Percentiles rank a stretch among this genome's conserved stretches.
phyloP scores from a whole-genome alignment of 2,797 vertebrate genomes.

The Kryptolebias ocellatus region DNA sequence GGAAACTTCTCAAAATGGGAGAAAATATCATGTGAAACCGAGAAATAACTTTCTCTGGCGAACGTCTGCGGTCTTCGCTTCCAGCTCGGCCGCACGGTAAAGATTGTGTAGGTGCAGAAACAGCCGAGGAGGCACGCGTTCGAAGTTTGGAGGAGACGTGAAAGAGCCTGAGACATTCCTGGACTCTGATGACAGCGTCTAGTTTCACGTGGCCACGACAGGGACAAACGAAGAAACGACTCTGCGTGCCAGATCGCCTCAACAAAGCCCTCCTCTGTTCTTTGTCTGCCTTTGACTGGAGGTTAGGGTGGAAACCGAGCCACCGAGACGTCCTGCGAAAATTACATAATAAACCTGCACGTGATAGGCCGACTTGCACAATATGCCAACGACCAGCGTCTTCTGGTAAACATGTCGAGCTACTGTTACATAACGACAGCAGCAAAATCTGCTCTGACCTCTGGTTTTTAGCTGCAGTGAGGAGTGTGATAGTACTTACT shows the following conservation, averaged over 20 bases:
- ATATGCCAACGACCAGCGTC: constrained; percentile 32
- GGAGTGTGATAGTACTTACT: constrained; percentile 85
- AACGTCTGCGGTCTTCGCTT: constrained; percentile 7
- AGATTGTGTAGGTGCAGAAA: not conserved
- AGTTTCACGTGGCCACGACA: constrained; percentile 36
- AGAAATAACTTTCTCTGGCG: constrained; percentile 12
- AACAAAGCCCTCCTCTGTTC: constrained; percentile 66
- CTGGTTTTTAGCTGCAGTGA: constrained; percentile 14
- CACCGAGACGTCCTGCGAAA: constrained; percentile 9
- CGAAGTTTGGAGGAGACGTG: not conserved
- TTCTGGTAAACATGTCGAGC: constrained; percentile 60
- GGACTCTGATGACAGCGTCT: constrained; percentile 26
- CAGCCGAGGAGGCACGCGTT: not conserved
- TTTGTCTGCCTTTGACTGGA: constrained; percentile 8
- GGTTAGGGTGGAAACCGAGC: constrained; percentile 41
- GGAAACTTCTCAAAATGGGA: not conserved
- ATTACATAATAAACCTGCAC: constrained; percentile 58
- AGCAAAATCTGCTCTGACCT: constrained; percentile 40
- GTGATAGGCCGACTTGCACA: constrained; percentile 42
- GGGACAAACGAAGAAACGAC: constrained; percentile 42
- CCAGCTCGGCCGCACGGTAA: constrained; percentile 9
- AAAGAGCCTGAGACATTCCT: constrained; percentile 22
- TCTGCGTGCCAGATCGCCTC: constrained; percentile 30
- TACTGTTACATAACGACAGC: constrained; percentile 63
- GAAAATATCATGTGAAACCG: constrained; percentile 3